phyloP scores from a whole-genome alignment of 1,140 invertebrate species.

The Drosophila sp. region DNA sequence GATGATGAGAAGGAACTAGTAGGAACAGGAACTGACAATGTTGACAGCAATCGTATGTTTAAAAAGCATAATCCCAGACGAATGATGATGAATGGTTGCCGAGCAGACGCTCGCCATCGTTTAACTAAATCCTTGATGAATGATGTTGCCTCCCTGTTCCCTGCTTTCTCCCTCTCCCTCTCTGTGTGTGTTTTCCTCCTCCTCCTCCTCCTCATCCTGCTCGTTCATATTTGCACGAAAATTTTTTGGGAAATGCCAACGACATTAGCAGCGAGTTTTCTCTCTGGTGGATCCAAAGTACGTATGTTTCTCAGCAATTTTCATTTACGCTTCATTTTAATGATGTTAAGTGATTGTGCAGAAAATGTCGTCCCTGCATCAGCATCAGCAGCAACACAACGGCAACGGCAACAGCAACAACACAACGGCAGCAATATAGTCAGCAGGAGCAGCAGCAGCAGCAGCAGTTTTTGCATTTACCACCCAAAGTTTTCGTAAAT shows the following conservation, averaged over 20 bases:
- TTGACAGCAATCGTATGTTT: constrained; percentile 82
- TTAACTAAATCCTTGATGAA: constrained; percentile 81
- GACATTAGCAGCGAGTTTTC: constrained; percentile 61
- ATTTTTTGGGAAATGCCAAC: constrained; percentile 66
- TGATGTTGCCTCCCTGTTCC: constrained; percentile 56
- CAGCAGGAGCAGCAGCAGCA: constrained; percentile 42
- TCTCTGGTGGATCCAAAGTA: constrained; percentile 21
- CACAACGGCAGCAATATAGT: constrained; percentile 34
- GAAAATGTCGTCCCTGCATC: constrained; percentile 62
- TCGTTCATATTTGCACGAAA: constrained; percentile 70
- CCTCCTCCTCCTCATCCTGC: constrained; percentile 12
- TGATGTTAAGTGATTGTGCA: constrained; percentile 81
- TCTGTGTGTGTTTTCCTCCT: not conserved
- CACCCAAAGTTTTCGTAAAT: constrained; percentile 74
- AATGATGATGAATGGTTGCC: constrained; percentile 77
- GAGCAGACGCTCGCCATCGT: constrained; percentile 70
- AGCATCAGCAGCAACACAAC: constrained; percentile 62
- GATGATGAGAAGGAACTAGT: constrained; percentile 32
- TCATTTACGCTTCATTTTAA: constrained; percentile 81
- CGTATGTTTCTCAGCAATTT: constrained; percentile 62
- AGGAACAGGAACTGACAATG: constrained; percentile 70
- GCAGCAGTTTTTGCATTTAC: constrained; percentile 65
- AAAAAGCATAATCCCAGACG: constrained; percentile 81
- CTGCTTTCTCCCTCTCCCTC: not conserved
- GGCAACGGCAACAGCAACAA: constrained; percentile 38